Conservation (phyloP, 1,140 invertebrate species). For the Drosophila pandora region DNA sequence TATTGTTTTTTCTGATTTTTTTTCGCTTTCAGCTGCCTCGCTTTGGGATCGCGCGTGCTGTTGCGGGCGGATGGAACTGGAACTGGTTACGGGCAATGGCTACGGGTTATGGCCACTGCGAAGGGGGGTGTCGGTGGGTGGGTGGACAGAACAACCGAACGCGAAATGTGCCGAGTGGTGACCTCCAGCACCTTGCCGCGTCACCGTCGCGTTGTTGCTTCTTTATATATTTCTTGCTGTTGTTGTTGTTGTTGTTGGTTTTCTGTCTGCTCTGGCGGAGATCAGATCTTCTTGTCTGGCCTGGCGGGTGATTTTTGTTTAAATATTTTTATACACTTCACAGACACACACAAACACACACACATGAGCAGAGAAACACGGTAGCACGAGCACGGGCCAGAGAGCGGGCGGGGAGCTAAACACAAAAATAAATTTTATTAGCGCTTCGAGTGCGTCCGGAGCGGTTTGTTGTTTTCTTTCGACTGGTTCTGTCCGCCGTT, state of each 20-base stretch:
- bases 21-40: slow-evolving; percentile 9
- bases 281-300: slow-evolving; percentile 42
- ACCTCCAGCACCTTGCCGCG: slow-evolving; percentile 77
- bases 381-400: not conserved
- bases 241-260: slow-evolving; percentile 19
- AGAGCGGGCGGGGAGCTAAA: slow-evolving; percentile 21
- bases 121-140: slow-evolving; percentile 5
- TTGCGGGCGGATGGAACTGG: slow-evolving; percentile 60
- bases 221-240: not conserved
- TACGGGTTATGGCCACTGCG: not conserved
- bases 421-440: slow-evolving; percentile 75
- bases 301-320: slow-evolving; percentile 70
- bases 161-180: slow-evolving; percentile 72
- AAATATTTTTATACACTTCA: slow-evolving; percentile 60
- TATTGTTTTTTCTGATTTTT: slow-evolving; percentile 38
- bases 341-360: slow-evolving; percentile 16
- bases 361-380: slow-evolving; percentile 1
- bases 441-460: slow-evolving; percentile 45
- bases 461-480: slow-evolving; percentile 66
- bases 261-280: slow-evolving; percentile 62
- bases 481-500: slow-evolving; percentile 52
- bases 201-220: slow-evolving; percentile 53
- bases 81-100: slow-evolving; percentile 19
- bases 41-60: slow-evolving; percentile 41
- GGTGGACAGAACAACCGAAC: slow-evolving; percentile 48